Base-by-base conservation (phyloP, 2,888 invertebrate genomes). In the Seira ritae region DNA sequence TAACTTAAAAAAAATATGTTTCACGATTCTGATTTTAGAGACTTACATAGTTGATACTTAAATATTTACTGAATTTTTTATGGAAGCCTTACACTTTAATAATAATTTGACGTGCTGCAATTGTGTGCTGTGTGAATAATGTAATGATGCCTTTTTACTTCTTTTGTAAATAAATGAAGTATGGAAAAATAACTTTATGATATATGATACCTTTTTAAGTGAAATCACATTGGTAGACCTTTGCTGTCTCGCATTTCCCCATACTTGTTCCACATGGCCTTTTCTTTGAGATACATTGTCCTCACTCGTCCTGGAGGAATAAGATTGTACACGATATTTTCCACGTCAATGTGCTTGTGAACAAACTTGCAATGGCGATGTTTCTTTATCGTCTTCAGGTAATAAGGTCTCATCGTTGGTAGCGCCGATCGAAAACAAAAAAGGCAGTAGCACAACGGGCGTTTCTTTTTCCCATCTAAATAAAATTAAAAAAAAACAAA, bases 301-400 rank as follows among this genome's bases (percentile, higher is more conserved):
- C 85, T 23, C n/a, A 82, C 66, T 0, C 23, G 55, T 3, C 67
- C 50, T 50, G 62, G 8, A 24, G 82, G 65, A 15, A 75, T 65
- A 6, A 79, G 55, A 31, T 82, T 78, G n/a, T 81, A 79, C 1
- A 82, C 79, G 17, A 82, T 82, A 19, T 82, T 79, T 42, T 85
- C 82, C 0, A 85, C 81, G n/a, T 82, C 68, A 19, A 85, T 85
- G 62, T 85, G 85, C 50, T 79, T 74, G 22, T 85, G 85, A 22
- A 72, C 67, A 42, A 75, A 78, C n/a, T n/a, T 31, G 65, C 85
- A 85, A 19, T 85, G 85, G 2, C 85, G 78, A 46, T 76, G 17
- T 55, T 85, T 85, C 20, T 37, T 23, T 0, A 84, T 23, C 0
- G 73, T 46, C n/a, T 31, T 22, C n/a, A 62, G 62, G 42, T 80